Percentiles rank a stretch among this genome's conserved stretches.
phyloP scores from a whole-genome alignment of 2,113 vertebrate species.

The Neoarius graeffei region DNA sequence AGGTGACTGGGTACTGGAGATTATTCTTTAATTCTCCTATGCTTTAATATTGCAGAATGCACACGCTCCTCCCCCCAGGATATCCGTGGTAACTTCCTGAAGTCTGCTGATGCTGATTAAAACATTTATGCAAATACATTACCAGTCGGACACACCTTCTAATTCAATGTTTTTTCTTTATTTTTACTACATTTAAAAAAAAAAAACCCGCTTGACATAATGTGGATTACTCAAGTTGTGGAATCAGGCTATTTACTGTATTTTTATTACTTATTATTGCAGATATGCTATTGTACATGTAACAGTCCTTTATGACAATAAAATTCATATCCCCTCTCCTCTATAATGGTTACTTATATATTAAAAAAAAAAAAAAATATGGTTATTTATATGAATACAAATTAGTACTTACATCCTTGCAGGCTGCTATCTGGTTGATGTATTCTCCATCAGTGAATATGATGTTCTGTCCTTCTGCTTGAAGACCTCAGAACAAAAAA shows the following conservation, averaged over 20 bases:
- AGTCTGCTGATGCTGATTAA: slow-evolving; percentile 1
- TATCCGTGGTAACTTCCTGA: slow-evolving; percentile 6
- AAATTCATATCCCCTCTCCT: background rate
- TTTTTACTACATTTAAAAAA: too few relatives aligned
- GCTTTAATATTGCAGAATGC: background rate
- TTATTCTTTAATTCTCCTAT: background rate
- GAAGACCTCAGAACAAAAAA: slow-evolving; percentile 78
- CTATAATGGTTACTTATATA: too few relatives aligned
- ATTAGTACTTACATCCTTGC: slow-evolving; percentile 86
- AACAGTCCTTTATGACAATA: background rate
- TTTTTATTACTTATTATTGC: too few relatives aligned
- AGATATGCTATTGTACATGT: too few relatives aligned
- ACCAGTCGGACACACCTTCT: too few relatives aligned
- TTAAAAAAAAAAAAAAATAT: too few relatives aligned
- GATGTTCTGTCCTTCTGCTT: slow-evolving; percentile 94
- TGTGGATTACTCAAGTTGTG: too few relatives aligned
- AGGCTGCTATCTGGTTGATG: slow-evolving; percentile 98
- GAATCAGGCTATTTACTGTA: background rate
- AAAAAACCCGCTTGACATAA: too few relatives aligned
- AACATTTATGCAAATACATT: background rate
- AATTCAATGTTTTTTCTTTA: too few relatives aligned
- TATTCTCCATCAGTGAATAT: slow-evolving; percentile 97
- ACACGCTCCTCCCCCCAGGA: slow-evolving; percentile 1
- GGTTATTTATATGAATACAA: background rate
- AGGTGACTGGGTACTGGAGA: background rate